Evolutionary conservation across 1,140 invertebrate genomes (phyloP), one percentile per base, ranked within the genome.

Genomic region (Halictus rubicundus): DNA sequence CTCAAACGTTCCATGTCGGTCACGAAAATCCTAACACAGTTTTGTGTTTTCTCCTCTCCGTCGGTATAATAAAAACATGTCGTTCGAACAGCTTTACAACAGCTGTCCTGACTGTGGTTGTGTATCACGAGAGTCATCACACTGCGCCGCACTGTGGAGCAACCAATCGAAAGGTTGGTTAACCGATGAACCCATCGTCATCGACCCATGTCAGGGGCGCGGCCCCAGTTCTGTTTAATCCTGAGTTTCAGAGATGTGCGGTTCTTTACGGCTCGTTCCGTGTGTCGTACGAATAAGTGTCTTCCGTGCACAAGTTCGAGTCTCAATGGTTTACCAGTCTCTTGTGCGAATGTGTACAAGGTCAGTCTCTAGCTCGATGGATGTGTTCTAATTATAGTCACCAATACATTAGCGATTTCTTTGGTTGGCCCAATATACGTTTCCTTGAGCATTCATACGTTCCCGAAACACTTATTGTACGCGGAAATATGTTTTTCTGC

Each of bases 381-480:
- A 72, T 61, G 37, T 39, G 10, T 14, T 73, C 23, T 65, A 70
- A 52, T 78, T 70, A 42, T 86, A 42, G 83, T 81, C 81, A 78
- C 64, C 77, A 64, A 75, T 75, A 42, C 21, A 52, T 68, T 32
- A 80, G 27, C 46, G 59, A 83, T 80, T 63, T 80, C 85, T 87
- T 87, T 87, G 85, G 85, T 87, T 86, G 52, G 72, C 65, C 68
- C 81, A 74, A 86, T 85, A 46, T 68, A 86, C 27, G 77, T 57
- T 74, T 52, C 32, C 60, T 83, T 68, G 70, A 87, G 79, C 66
- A 63, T 82, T 78, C 46, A 52, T 83, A 80, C 46, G 73, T 71
- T 60, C 37, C 72, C 59, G 59, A 46, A 61, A 70, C 70, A 86
- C 68, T 78, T 52, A 46, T 75, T 49, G 32, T 42, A 68, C 65